Base-by-base conservation (phyloP, 2,888 invertebrate species). In the Chymomyza amoena region DNA sequence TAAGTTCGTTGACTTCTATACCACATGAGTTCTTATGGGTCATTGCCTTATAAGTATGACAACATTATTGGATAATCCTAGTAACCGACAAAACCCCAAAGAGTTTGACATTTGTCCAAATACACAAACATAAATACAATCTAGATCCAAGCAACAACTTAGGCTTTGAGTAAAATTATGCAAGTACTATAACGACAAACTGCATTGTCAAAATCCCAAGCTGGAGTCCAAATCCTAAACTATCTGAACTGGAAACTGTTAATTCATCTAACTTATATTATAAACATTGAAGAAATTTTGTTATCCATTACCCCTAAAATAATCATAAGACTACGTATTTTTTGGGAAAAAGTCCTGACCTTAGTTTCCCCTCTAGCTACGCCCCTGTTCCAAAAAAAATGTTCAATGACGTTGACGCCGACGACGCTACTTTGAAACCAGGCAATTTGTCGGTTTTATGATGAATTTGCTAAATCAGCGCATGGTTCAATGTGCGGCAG, bases 391-490 rank as follows among this genome's bases (percentile, higher is more conserved):
- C 1, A 20, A 10, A 10, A 54, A 54, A 3, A 9, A 18, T 54
- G 54, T 16, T n/a, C 54, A 54, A 54, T 60, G 36, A 60, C 16
- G 13, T 1, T 13, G 39, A 20, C 56, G 56, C 15, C 16, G 20
- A 25, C 15, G 16, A 6, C 7, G n/a, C 60, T 16, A 28, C 13
- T 15, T 45, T 13, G 13, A 13, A 56, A 18, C 36, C 32, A 64
- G 20, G 56, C 56, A 56, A 64, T 56, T 64, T 54, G 32, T 63
- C 32, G 16, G 32, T 52, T 63, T 63, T 52, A 28, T 63, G 52
- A 32, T 63, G 52, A 54, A 52, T 63, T 63, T 51, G 52, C 63
- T 52, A 51, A 63, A 20, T 63, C 52, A 52, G 16, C 20, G 61
- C 61, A 61, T 28, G n/a, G 59, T 59, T 25, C 15, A n/a, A 28